Conservation (phyloP, 2,797 vertebrate genomes). For the Spheniscus humboldti region DNA sequence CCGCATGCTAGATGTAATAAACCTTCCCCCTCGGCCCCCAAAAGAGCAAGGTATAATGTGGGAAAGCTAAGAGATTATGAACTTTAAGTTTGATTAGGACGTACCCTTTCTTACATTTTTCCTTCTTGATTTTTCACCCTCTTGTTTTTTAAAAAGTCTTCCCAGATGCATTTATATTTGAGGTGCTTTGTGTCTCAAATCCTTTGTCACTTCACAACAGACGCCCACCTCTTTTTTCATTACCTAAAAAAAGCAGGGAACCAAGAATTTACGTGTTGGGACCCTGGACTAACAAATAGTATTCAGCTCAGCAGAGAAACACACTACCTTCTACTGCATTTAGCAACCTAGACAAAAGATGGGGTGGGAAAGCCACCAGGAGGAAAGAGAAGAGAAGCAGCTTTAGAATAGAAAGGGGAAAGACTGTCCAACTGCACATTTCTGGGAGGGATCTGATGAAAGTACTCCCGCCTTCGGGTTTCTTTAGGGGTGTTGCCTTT, state of each 20-base stretch:
- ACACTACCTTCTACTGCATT: neutral
- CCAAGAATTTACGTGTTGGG: neutral
- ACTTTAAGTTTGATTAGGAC: neutral
- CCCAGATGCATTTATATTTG: neutral
- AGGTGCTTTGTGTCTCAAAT: neutral
- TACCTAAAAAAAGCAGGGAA: neutral
- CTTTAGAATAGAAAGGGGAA: neutral
- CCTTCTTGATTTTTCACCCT: neutral
- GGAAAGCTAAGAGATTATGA: neutral
- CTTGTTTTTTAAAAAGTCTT: neutral
- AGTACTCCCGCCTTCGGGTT: neutral
- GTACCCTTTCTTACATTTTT: neutral
- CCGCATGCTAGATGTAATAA: neutral
- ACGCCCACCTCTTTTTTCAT: neutral
- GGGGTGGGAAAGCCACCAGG: neutral
- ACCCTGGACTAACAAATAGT: neutral
- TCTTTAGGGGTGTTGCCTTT: neutral
- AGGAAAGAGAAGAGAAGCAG: neutral
- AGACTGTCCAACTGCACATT: neutral
- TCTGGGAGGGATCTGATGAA: neutral
- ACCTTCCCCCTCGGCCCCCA: rapidly evolving
- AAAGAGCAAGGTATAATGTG: neutral
- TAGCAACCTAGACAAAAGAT: neutral
- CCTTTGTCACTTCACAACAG: neutral
- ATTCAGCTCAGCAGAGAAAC: neutral